Evolutionary conservation across 1,140 invertebrate genomes (phyloP).

Genomic region (Drosophila persimilis): DNA sequence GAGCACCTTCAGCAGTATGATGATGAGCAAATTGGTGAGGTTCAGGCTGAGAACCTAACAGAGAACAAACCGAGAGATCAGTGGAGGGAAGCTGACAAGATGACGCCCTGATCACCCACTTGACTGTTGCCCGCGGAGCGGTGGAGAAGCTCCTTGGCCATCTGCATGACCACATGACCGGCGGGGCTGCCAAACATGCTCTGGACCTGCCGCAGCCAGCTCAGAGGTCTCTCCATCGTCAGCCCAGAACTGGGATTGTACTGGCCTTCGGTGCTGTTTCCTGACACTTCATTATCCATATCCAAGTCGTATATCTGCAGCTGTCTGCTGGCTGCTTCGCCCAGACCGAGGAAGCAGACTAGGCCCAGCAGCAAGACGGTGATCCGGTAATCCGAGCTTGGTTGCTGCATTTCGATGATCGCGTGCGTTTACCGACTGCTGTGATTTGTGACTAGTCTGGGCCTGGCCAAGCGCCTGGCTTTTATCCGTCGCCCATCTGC

Average conservation of each 20-base stretch:
- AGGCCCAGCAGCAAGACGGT: slow-evolving; percentile 15
- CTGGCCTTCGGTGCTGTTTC: slow-evolving; percentile 11
- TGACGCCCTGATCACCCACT: slow-evolving; percentile 83
- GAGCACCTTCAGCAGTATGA: slow-evolving; percentile 91
- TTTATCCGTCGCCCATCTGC: slow-evolving; percentile 58
- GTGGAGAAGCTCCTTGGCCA: slow-evolving; percentile 87
- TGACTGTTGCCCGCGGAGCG: slow-evolving; percentile 87
- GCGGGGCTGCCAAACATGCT: slow-evolving; percentile 84
- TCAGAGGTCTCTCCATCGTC: slow-evolving; percentile 57
- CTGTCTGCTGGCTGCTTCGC: slow-evolving; percentile 44
- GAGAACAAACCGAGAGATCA: not conserved
- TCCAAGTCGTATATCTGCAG: slow-evolving; percentile 26
- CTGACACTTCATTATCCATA: slow-evolving; percentile 1
- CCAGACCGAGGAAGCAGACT: not conserved
- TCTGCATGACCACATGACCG: slow-evolving; percentile 85
- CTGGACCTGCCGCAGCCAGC: slow-evolving; percentile 84
- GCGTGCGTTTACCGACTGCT: slow-evolving; percentile 66
- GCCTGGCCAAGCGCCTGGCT: slow-evolving; percentile 26
- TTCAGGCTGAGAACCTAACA: slow-evolving; percentile 89
- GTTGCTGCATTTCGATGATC: slow-evolving; percentile 55
- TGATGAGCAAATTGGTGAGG: slow-evolving; percentile 90
- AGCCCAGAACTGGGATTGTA: not conserved
- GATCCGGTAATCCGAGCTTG: slow-evolving; percentile 32
- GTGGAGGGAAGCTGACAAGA: not conserved
- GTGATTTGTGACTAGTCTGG: slow-evolving; percentile 54